A percentile compares a stretch with the other conserved stretches of the same genome.
Conservation (phyloP, 2,113 vertebrate species). For the Ceratotherium simum region DNA sequence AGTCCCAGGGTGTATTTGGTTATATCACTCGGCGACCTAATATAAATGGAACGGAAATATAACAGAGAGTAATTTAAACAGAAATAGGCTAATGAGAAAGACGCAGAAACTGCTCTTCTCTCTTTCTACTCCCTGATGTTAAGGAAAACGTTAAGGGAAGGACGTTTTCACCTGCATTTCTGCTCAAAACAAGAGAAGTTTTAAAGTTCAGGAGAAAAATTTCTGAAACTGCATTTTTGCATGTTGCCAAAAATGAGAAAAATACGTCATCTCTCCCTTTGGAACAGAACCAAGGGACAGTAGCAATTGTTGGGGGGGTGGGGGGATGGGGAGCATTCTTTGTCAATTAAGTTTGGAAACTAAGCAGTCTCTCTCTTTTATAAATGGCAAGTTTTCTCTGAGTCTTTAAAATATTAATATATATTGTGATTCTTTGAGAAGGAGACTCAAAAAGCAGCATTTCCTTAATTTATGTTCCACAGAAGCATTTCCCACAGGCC, state of each 20-base stretch:
- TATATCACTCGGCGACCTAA: not conserved
- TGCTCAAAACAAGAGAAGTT: slow-evolving; percentile 10
- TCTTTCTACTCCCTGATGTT: not conserved
- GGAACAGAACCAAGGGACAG: not conserved
- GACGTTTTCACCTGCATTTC: slow-evolving; percentile 10
- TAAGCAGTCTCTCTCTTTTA: not conserved
- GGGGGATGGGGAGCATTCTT: not conserved
- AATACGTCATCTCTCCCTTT: not conserved
- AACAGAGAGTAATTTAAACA: slow-evolving; percentile 9
- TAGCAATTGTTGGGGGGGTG: not conserved
- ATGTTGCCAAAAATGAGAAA: not conserved
- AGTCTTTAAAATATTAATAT: not conserved
- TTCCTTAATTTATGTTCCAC: not conserved
- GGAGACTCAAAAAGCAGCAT: not conserved
- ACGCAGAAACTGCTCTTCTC: not conserved
- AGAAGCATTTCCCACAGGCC: not conserved
- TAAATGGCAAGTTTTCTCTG: not conserved
- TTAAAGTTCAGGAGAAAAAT: slow-evolving; percentile 33
- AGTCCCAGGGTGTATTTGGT: not conserved
- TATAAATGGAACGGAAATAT: slow-evolving; percentile 37
- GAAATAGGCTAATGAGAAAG: slow-evolving; percentile 54
- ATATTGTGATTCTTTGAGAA: not conserved
- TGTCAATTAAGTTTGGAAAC: not conserved
- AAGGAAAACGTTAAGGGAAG: not conserved
- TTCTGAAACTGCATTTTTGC: slow-evolving; percentile 12